phyloP scores from a whole-genome alignment of 2,113 vertebrate genomes.

The Anoplopoma fimbria region DNA sequence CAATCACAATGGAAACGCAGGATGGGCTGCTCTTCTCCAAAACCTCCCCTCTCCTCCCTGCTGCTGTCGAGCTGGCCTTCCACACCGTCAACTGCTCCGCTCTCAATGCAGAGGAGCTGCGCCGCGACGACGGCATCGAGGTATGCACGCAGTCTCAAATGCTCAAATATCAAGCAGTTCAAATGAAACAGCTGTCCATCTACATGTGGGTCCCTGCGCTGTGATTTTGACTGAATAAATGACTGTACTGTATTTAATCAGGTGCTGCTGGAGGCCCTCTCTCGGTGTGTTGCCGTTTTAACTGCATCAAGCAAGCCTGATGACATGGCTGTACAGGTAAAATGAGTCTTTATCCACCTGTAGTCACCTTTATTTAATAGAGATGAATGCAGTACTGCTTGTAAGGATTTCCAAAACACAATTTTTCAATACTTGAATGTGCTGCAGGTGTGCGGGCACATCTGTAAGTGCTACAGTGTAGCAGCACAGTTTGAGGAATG shows the following conservation, averaged over 20 bases:
- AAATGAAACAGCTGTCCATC: neutral
- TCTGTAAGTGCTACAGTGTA: slow-evolving; percentile 96
- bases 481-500: slow-evolving; percentile 98
- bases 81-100: slow-evolving; percentile 98
- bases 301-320: slow-evolving; percentile 92
- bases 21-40: slow-evolving; percentile 96
- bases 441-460: slow-evolving; percentile 93
- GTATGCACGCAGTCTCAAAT: slow-evolving; percentile 71
- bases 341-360: neutral
- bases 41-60: slow-evolving; percentile 92
- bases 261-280: slow-evolving; percentile 94
- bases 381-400: neutral
- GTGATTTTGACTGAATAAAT: neutral
- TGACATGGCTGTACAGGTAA: slow-evolving; percentile 98
- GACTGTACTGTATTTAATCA: slow-evolving; percentile 58
- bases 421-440: neutral
- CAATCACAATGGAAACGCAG: slow-evolving; percentile 95
- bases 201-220: neutral
- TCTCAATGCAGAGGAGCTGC: slow-evolving; percentile 96
- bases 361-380: rapidly evolving
- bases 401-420: neutral
- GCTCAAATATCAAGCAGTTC: neutral
- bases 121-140: slow-evolving; percentile 95
- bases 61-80: slow-evolving; percentile 93
- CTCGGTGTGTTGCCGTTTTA: slow-evolving; percentile 94